A percentile compares a stretch with the other conserved stretches of the same genome.
These are phyloP conservation scores for Camptogramma bilineatum DNA, from an alignment of 2,888 invertebrate genomes.

Conservation along the genomic window DNA sequence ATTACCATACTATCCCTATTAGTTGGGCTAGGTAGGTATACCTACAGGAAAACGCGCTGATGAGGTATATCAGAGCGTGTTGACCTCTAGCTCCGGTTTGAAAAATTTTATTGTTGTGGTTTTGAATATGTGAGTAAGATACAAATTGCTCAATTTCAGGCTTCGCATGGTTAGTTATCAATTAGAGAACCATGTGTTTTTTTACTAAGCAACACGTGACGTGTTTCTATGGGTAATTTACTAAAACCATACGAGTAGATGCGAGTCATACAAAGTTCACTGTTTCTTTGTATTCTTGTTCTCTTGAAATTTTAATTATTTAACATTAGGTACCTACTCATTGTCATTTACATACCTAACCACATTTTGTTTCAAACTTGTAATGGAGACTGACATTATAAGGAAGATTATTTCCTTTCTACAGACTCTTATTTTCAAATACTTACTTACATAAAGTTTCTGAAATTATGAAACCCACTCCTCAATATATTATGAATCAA, in stretches of 20 bases:
- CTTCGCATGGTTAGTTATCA: constrained; percentile 36
- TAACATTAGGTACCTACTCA: background rate
- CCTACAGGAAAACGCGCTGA: constrained; percentile 54
- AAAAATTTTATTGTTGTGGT: constrained; percentile 43
- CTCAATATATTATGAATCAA: too few species aligned
- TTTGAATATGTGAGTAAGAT: constrained; percentile 44
- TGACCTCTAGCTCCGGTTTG: constrained; percentile 48
- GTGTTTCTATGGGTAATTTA: constrained; percentile 32
- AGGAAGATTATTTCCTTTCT: too few species aligned
- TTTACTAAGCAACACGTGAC: constrained; percentile 30
- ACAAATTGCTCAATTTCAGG: constrained; percentile 40
- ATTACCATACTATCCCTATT: constrained; percentile 41
- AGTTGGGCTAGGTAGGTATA: constrained; percentile 7
- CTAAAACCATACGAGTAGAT: constrained; percentile 22
- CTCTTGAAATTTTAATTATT: background rate
- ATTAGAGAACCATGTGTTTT: constrained; percentile 33
- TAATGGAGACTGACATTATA: too few species aligned
- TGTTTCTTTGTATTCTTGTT: background rate
- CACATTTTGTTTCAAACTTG: too few species aligned
- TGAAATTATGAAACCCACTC: too few species aligned
- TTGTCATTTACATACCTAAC: too few species aligned
- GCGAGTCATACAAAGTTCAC: background rate
- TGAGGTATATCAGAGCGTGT: too few species aligned
- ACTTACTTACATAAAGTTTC: too few species aligned
- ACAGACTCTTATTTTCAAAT: too few species aligned